A percentile compares a stretch with the other conserved stretches of the same genome.
These are phyloP conservation scores for Phoeniculus purpureus DNA, from an alignment of 2,797 vertebrate species.

Conservation along the genomic window DNA sequence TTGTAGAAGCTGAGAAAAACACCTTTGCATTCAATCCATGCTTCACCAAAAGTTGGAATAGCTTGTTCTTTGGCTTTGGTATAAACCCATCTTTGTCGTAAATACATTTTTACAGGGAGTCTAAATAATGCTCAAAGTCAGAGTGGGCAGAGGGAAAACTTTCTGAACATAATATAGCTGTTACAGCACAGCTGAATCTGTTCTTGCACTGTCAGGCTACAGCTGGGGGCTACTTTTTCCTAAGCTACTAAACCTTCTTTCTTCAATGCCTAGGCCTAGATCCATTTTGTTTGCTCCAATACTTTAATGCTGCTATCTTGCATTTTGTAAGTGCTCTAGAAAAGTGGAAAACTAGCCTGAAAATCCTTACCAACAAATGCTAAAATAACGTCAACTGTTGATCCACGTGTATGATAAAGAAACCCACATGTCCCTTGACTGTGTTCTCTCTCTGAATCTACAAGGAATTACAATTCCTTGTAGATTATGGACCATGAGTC, in stretches of 20 bases:
- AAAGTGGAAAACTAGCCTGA: background rate
- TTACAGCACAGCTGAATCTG: background rate
- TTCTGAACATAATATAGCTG: background rate
- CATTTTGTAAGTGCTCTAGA: background rate
- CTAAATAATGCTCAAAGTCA: background rate
- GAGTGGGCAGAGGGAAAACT: constrained; percentile 23
- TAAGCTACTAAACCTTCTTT: background rate
- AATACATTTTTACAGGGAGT: background rate
- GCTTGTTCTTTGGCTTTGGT: background rate
- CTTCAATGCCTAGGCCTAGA: background rate
- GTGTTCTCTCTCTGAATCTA: background rate
- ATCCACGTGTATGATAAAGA: background rate
- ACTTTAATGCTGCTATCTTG: background rate
- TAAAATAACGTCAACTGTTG: background rate
- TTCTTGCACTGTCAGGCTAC: background rate
- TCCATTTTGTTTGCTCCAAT: background rate
- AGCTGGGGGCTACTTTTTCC: background rate
- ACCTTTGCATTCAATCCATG: background rate
- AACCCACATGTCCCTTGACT: background rate
- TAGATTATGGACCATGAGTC: no score
- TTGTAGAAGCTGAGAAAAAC: background rate
- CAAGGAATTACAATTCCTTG: background rate
- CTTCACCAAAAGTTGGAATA: background rate
- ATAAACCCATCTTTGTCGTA: background rate
- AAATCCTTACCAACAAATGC: background rate